Evolutionary conservation across 1,140 invertebrate species (phyloP).

Genomic region (Cryptotermes secundus): DNA sequence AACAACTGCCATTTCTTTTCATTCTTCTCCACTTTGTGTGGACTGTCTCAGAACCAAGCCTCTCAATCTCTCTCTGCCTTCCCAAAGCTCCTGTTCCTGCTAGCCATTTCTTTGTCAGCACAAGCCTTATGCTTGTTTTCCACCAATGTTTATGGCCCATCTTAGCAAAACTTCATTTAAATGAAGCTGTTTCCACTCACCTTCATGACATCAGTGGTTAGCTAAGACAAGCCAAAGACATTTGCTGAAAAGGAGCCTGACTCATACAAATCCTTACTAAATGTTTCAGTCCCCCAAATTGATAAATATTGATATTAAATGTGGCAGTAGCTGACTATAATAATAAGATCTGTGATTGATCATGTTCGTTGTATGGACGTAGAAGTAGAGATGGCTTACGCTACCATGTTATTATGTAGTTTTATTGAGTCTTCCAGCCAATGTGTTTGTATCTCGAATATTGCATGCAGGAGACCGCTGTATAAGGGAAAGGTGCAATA

Average conservation of each 20-base stretch:
- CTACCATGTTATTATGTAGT: conserved; percentile 10
- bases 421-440: conserved; percentile 19
- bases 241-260: too few species aligned
- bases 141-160: too few species aligned
- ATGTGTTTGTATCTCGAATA: neutral
- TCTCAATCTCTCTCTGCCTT: neutral
- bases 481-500: conserved; percentile 27
- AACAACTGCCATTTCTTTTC: too few species aligned
- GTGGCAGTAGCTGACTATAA: neutral
- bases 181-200: neutral
- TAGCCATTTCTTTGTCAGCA: neutral
- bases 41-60: neutral
- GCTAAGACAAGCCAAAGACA: too few species aligned
- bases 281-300: neutral
- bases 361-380: neutral
- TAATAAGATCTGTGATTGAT: conserved; percentile 5
- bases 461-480: conserved; percentile 23
- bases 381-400: neutral
- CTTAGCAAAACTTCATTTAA: too few species aligned
- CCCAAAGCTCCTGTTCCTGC: neutral
- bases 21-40: neutral
- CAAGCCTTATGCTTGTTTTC: too few species aligned
- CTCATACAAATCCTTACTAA: neutral
- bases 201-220: too few species aligned
- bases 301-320: neutral